Percentiles rank a stretch among this genome's conserved stretches.
Evolutionary conservation across 37 sponge, comb jelly and placozoan genomes (phyloP).

Genomic region (Bolinopsis microptera): DNA sequence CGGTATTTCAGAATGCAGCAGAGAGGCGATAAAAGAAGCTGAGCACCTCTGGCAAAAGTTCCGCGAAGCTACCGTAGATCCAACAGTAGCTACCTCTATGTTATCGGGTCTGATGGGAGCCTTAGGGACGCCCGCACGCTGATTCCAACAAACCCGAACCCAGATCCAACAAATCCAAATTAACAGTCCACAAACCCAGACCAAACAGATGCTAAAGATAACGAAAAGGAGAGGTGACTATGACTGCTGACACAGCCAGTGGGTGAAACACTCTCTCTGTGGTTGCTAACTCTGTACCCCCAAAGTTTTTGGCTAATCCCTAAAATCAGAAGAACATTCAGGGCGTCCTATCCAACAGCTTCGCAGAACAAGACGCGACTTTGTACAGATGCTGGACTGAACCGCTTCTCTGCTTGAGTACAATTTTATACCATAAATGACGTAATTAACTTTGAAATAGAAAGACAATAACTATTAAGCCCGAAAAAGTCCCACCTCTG

Average conservation of each 20-base stretch:
- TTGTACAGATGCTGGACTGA: slow-evolving; percentile 19
- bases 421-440: too few relatives aligned
- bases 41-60: not conserved
- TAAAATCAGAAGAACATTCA: not conserved
- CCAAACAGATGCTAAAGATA: not conserved
- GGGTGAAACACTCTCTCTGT: slow-evolving; percentile 12
- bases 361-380: slow-evolving; percentile 27
- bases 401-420: not conserved
- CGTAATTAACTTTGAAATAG: too few relatives aligned
- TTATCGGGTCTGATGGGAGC: not conserved
- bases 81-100: not conserved
- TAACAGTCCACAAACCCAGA: too few relatives aligned
- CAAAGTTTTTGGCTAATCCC: not conserved
- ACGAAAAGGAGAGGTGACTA: not conserved
- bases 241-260: slow-evolving; percentile 41
- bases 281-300: slow-evolving; percentile 8
- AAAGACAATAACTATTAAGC: too few relatives aligned
- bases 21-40: not conserved
- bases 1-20: too few relatives aligned
- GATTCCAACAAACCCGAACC: too few relatives aligned
- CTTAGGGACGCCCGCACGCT: too few relatives aligned
- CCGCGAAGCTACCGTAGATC: not conserved
- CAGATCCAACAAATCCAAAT: not conserved
- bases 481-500: too few relatives aligned
- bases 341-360: not conserved